phyloP scores from a whole-genome alignment of 2,888 invertebrate species.

The Drosophila paranaensis region DNA sequence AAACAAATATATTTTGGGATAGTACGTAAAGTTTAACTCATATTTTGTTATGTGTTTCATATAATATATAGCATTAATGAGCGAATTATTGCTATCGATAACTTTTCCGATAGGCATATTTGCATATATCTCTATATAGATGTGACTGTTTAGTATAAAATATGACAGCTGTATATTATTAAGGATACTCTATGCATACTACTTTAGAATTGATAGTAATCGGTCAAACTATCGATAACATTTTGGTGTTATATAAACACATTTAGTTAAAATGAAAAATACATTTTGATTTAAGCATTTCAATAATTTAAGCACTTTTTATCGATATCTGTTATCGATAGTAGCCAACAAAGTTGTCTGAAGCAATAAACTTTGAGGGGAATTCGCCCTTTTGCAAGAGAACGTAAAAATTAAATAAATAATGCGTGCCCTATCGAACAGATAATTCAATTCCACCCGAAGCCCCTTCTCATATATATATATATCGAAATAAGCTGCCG shows the following conservation, averaged over 20 bases:
- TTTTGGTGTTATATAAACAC: not conserved
- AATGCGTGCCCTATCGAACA: not conserved
- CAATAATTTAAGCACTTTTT: not conserved
- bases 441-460: slow-evolving; percentile 8
- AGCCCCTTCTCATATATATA: not conserved
- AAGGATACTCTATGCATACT: not conserved
- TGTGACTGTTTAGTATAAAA: not conserved
- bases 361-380: not conserved
- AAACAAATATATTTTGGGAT: not conserved
- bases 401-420: not conserved
- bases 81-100: not conserved
- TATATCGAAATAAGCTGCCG: slow-evolving; percentile 19
- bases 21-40: not conserved
- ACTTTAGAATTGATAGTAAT: not conserved
- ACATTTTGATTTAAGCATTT: not conserved
- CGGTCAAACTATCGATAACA: too few relatives aligned
- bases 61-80: not conserved
- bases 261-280: not conserved
- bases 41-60: not conserved
- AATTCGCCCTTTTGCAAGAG: not conserved
- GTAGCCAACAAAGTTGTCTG: not conserved
- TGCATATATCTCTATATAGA: too few relatives aligned
- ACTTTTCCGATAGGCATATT: not conserved
- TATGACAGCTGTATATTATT: not conserved
- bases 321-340: not conserved